Percentiles rank a stretch among this genome's conserved stretches.
Evolutionary conservation across 2,888 invertebrate genomes (phyloP).

Genomic region (Drosophila gaucha): DNA sequence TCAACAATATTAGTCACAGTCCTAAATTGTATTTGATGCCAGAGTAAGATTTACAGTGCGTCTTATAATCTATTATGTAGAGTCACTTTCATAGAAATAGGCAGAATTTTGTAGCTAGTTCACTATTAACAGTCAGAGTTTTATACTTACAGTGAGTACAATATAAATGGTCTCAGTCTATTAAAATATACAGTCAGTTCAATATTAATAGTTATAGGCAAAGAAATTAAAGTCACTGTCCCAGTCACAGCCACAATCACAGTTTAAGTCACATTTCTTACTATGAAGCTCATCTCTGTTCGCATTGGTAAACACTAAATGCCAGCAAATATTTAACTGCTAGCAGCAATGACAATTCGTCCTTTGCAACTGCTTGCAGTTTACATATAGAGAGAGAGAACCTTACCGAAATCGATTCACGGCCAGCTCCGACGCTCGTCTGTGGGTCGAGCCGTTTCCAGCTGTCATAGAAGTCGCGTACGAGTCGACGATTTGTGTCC

Average conservation of each 20-base stretch:
- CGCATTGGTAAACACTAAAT: conserved; percentile 68
- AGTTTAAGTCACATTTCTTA: neutral
- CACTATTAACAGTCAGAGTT: neutral
- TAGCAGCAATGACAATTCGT: conserved; percentile 37
- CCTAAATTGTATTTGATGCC: too few species aligned
- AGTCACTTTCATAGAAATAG: too few species aligned
- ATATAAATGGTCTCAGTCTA: too few species aligned
- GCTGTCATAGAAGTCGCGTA: conserved; percentile 94
- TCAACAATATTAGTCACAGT: neutral
- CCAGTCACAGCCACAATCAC: neutral
- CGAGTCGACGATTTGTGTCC: conserved; percentile 92
- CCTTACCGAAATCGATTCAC: conserved; percentile 94
- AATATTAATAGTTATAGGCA: neutral
- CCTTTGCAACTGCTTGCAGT: conserved; percentile 2
- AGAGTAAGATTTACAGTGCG: too few species aligned
- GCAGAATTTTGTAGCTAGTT: too few species aligned
- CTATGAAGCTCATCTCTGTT: conserved; percentile 5
- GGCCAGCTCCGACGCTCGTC: conserved; percentile 90
- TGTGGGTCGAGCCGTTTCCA: conserved; percentile 93
- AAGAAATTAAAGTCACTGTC: neutral
- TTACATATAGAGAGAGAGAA: neutral
- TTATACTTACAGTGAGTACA: too few species aligned
- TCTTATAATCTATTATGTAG: too few species aligned
- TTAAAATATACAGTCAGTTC: neutral
- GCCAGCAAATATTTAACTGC: conserved; percentile 74